phyloP scores from a whole-genome alignment of 2,113 vertebrate genomes.

The Crotalus viridis region DNA sequence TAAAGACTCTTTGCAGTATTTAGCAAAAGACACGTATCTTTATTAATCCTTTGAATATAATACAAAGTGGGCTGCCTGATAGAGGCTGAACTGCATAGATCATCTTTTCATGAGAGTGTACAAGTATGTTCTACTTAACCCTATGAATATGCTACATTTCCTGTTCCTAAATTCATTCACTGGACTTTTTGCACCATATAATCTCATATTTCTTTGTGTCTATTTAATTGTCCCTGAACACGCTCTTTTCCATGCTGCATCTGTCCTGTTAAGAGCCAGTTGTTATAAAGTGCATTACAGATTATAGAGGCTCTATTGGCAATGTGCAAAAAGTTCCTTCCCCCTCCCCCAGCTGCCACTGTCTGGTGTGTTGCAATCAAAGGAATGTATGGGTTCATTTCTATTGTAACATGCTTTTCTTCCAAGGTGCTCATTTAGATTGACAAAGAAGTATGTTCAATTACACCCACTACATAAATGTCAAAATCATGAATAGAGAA shows the following conservation, averaged over 20 bases:
- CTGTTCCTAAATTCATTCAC: slow-evolving; percentile 6
- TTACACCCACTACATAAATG: background rate
- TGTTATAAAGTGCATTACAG: background rate
- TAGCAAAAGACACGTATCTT: background rate
- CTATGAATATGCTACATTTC: slow-evolving; percentile 3
- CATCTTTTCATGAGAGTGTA: background rate
- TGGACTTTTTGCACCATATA: slow-evolving; percentile 10
- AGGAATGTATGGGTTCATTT: background rate
- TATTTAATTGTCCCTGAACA: slow-evolving; percentile 36
- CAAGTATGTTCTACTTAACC: background rate
- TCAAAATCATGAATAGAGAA: background rate
- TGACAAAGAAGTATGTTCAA: background rate
- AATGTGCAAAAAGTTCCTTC: background rate
- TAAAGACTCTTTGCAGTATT: slow-evolving; percentile 14
- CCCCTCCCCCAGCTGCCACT: background rate
- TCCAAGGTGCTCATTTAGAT: background rate
- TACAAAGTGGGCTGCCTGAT: background rate
- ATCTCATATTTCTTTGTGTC: slow-evolving; percentile 16
- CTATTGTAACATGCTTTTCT: background rate
- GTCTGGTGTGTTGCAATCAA: background rate
- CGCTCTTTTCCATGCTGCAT: background rate
- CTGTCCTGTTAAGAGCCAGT: background rate
- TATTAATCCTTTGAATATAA: background rate
- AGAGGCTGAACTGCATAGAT: slow-evolving; percentile 5
- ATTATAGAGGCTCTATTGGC: background rate